Base-by-base conservation (phyloP, 2,888 invertebrate genomes). In the Xanthorhoe spadicearia region DNA sequence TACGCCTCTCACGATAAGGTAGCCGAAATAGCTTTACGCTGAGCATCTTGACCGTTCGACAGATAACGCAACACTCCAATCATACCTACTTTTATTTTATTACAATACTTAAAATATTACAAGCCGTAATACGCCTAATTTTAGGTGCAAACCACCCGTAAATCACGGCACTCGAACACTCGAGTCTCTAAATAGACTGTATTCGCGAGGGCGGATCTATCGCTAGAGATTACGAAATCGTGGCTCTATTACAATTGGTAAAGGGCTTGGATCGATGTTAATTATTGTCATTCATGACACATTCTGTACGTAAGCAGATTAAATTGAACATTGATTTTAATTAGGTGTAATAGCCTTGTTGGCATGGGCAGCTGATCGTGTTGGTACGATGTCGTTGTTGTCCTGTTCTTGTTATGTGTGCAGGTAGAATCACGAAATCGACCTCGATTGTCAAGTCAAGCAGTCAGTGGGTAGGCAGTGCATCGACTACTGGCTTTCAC, bases 21-120 rank as follows among this genome's bases (percentile, higher is more conserved):
- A 84, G 89, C 90, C 90, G 86, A 92, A 92, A 92, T 92, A 92
- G 88, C 92, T 86, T 81, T 74, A 72, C 73, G 78, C 77, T 77
- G 80, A 81, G 77, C 86, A 84, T 87, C 86, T 87, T 80, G 78
- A 83, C 83, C 83, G 85, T 77, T 83, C 79, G 77, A 62, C 76
- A 86, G 89, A 90, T 89, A 89, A 84, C 77, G 72, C 68, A 77
- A 72, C 77, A 67, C 76, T 68, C 71, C 81, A 80, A 78, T 75
- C 77, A 73, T 73, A 79, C 81, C 84, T 83, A 79, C 81, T 84
- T 83, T 83, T 80, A 81, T 83, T 84, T 81, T 82, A 81, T 79
- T 80, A 76, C 72, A 75, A 80, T 81, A 79, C 78, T 76, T 76
- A 77, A 70, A 72, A 76, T 69, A 72, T 61, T 61, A 71, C 53